Evolutionary conservation across 2,797 vertebrate genomes (phyloP).

Genomic region (Syngnathus rostellatus): DNA sequence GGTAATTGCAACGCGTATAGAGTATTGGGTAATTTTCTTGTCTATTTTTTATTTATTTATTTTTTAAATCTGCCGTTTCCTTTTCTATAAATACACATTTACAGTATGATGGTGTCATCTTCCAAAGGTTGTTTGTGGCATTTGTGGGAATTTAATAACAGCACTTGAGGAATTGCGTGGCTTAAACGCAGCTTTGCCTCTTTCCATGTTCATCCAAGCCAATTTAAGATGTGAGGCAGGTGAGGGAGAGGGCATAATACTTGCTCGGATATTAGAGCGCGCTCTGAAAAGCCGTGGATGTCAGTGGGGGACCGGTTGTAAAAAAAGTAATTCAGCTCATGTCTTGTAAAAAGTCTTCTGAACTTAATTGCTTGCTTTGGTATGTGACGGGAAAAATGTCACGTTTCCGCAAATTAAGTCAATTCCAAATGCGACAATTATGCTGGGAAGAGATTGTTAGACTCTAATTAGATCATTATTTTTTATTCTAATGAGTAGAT

Average conservation of each 20-base stretch:
- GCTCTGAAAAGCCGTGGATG: conserved; percentile 30
- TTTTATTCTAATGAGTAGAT: background rate
- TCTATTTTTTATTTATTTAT: conserved; percentile 7
- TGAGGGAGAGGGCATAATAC: conserved; percentile 44
- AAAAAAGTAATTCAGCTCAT: background rate
- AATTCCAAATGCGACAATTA: background rate
- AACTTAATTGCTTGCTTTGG: background rate
- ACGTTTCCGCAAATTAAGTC: background rate
- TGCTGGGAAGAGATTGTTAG: background rate
- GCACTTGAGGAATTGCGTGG: conserved; percentile 50
- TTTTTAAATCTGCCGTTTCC: background rate
- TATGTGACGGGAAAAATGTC: background rate
- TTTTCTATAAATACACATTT: conserved; percentile 5
- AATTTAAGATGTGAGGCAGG: conserved; percentile 49
- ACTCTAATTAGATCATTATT: background rate
- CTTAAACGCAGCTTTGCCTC: conserved; percentile 57
- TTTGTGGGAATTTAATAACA: conserved; percentile 62
- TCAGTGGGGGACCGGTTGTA: conserved; percentile 22
- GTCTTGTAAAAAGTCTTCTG: background rate
- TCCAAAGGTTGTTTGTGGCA: conserved; percentile 47
- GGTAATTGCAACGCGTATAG: conserved; percentile 75
- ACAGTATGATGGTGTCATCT: conserved; percentile 45
- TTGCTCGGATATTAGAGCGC: conserved; percentile 45
- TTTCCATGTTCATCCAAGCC: conserved; percentile 66
- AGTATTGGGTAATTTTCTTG: conserved; percentile 65